phyloP scores from a whole-genome alignment of 1,140 invertebrate species.

The Teleogryllus occipitalis region DNA sequence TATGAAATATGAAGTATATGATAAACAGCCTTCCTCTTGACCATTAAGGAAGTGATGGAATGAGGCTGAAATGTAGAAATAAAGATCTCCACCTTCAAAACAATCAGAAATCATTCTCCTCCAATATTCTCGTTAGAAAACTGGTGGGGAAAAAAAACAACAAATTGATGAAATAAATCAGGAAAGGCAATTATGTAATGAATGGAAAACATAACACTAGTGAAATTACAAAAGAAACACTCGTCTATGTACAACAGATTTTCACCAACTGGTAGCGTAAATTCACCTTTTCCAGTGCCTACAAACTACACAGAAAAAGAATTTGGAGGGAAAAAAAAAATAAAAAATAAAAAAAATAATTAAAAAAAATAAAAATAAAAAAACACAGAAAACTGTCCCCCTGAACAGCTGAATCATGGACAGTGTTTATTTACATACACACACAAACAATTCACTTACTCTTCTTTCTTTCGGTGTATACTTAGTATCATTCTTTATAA shows the following conservation, averaged over 20 bases:
- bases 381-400: not conserved
- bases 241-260: not conserved
- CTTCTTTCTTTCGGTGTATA: not conserved
- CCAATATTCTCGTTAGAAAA: not conserved
- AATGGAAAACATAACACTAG: not conserved
- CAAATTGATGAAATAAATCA: not conserved
- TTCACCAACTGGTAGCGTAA: not conserved
- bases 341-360: not conserved
- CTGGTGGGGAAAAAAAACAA: no score
- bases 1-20: not conserved
- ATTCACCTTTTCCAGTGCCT: not conserved
- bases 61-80: not conserved
- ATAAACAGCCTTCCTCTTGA: not conserved
- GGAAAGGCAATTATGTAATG: not conserved
- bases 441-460: not conserved
- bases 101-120: not conserved
- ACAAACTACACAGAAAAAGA: not conserved
- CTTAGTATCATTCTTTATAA: not conserved
- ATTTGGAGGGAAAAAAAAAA: no score
- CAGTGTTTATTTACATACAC: not conserved
- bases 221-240: not conserved
- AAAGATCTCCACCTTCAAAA: not conserved
- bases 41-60: not conserved
- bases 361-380: no score
- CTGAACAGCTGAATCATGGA: not conserved